Evolutionary conservation across 2,888 invertebrate species (phyloP).

Genomic region (Xylota segnis): DNA sequence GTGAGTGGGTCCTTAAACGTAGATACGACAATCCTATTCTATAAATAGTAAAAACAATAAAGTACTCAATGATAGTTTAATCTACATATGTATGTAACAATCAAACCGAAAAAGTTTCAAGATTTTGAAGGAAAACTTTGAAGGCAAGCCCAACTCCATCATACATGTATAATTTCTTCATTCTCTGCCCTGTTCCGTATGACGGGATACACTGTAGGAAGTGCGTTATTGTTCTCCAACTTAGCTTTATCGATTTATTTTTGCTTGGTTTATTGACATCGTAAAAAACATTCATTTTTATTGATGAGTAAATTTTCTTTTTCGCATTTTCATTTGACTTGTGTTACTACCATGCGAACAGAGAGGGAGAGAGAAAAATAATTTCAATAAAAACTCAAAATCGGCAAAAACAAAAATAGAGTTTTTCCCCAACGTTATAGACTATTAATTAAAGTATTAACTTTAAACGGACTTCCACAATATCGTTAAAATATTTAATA

Average conservation of each 20-base stretch:
- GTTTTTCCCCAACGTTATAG: not conserved
- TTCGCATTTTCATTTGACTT: constrained; percentile 42
- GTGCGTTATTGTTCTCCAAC: constrained; percentile 40
- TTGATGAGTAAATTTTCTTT: constrained; percentile 67
- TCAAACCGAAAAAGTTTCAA: constrained; percentile 47
- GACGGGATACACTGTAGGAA: constrained; percentile 7
- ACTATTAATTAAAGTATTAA: not conserved
- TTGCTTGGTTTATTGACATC: constrained; percentile 54
- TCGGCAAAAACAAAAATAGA: constrained; percentile 6
- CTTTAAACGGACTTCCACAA: not conserved
- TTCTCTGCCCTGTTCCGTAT: constrained; percentile 26
- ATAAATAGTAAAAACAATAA: constrained; percentile 8
- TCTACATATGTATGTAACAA: constrained; percentile 41
- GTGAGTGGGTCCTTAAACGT: constrained; percentile 6
- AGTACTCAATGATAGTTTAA: constrained; percentile 8
- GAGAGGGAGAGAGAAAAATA: not conserved
- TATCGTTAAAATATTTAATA: too few species aligned
- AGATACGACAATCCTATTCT: constrained; percentile 14
- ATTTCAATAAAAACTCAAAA: constrained; percentile 36
- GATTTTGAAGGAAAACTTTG: constrained; percentile 37
- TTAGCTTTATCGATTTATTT: constrained; percentile 66
- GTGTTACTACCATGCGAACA: not conserved
- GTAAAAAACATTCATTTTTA: constrained; percentile 67
- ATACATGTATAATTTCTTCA: constrained; percentile 22
- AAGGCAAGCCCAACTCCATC: constrained; percentile 44